Evolutionary conservation across 2,113 vertebrate species (phyloP).

Genomic region (Mustela nigripes): DNA sequence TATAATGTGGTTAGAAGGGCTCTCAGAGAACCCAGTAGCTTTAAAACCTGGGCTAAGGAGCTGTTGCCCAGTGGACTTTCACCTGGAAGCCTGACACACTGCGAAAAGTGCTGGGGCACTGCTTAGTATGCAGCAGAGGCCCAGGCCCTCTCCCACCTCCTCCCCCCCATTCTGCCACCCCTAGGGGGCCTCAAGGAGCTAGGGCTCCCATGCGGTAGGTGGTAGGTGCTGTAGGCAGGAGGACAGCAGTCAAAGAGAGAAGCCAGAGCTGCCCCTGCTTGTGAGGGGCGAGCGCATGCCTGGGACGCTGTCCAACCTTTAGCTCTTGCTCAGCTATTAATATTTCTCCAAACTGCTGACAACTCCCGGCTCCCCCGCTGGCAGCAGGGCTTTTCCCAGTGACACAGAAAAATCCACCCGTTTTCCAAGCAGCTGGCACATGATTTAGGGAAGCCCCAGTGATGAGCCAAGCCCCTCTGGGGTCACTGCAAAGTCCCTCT

Average conservation of each 20-base stretch:
- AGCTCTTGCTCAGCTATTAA: background rate
- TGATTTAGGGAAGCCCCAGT: conserved; percentile 55
- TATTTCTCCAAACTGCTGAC: conserved; percentile 72
- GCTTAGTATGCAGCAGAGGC: background rate
- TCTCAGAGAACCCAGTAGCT: background rate
- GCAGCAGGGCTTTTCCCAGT: conserved; percentile 78
- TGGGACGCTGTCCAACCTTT: background rate
- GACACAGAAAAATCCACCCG: conserved; percentile 76
- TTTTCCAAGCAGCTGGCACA: conserved; percentile 77
- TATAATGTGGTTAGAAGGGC: background rate
- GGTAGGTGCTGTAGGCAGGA: background rate
- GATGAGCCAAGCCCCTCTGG: conserved; percentile 69
- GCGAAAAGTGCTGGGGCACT: background rate
- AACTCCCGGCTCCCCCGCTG: conserved; percentile 60
- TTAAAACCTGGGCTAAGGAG: background rate
- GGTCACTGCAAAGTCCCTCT: conserved; percentile 68
- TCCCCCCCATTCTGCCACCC: background rate
- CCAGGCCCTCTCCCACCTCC: too few species aligned
- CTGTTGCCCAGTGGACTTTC: background rate
- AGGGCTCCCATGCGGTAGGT: background rate
- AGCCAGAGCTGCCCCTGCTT: background rate
- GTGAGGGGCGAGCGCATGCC: background rate
- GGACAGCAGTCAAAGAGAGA: fast-evolving
- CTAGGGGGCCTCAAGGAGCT: background rate
- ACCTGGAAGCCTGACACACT: background rate